These are phyloP conservation scores for Sussaba pulchella DNA, from an alignment of 2,888 invertebrate genomes.

Conservation along the genomic window DNA sequence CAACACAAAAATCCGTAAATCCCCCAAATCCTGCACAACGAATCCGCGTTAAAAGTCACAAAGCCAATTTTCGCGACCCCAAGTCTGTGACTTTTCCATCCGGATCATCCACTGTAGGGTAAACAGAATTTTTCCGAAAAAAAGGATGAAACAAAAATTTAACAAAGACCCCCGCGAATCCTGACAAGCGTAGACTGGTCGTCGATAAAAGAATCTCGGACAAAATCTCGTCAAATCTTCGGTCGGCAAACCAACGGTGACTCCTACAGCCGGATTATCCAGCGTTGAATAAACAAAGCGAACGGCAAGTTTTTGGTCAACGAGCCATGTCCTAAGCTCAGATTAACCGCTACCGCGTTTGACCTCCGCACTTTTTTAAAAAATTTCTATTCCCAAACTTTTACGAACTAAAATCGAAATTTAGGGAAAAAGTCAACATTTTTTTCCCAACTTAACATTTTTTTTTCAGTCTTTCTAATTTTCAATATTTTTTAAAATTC, in stretches of 20 bases:
- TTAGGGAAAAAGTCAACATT: no score
- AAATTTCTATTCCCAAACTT: background rate
- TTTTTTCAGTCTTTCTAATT: no score
- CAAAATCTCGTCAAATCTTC: background rate
- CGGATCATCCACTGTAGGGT: constrained; percentile 66
- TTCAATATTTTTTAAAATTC: no score
- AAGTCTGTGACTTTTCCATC: constrained; percentile 63
- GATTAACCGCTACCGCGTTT: constrained; percentile 50
- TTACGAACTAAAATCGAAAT: no score
- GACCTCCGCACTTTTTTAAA: constrained; percentile 33
- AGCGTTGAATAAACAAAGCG: constrained; percentile 69
- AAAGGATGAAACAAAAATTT: background rate
- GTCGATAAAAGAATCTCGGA: background rate
- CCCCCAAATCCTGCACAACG: background rate
- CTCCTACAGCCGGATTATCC: constrained; percentile 78
- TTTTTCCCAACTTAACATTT: no score
- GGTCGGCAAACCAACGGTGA: constrained; percentile 62
- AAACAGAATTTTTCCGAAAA: constrained; percentile 52
- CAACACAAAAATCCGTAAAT: background rate
- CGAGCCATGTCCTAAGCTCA: constrained; percentile 64
- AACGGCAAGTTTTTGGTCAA: constrained; percentile 43
- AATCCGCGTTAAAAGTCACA: constrained; percentile 52
- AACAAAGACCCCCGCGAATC: constrained; percentile 46
- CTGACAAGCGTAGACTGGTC: background rate
- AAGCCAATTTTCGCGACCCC: constrained; percentile 20